Base-by-base conservation (phyloP, 2,113 vertebrate genomes). In the Puntigrus tetrazona region DNA sequence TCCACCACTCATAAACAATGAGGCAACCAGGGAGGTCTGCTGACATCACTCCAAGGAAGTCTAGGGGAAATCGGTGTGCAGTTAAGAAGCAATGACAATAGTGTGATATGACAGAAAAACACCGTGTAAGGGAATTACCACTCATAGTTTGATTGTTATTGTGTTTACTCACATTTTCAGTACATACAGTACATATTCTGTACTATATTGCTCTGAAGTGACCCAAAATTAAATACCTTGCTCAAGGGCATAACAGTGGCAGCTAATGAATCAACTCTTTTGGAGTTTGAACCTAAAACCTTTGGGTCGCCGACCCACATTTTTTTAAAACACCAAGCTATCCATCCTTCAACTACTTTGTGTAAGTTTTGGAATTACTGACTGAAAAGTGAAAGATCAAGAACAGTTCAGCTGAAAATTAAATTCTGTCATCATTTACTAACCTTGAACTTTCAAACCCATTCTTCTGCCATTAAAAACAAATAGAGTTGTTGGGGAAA, bases 1-100 rank as follows among this genome's bases (percentile, higher is more conserved):
- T 63, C 55, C 61, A 77, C 77, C 59, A 11, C 69, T 78, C 50
- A 52, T 73, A 86, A 84, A 86, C 69, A 80, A 61, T 55, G 38
- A 76, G 36, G 36, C 29, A 67, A 43, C 18, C 77, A 73, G 45
- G 82, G 55, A 82, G 82, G 85, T 81, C 63, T 83, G 65, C 43
- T 85, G 63, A 65, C 78, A 74, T 85, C 7, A 63, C 18, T 36
- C 8, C 25, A 11, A 27, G 36, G 65, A 79, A 52, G 69, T 55
- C 18, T 52, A 50, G 29, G 47, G 74, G 63, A 84, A 78, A 69
- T 55, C 29, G 13, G 31, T 52, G 69, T 61, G 43, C 27, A 13
- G 52, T 59, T 18, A 47, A 34, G 50, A 29, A 25, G 31, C 7
- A 25, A 29, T 3, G 7, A 55, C 16, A 72, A 57, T 57, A 76